Base-by-base conservation (phyloP, 2,113 vertebrate genomes). In the Ifrita kowaldi region DNA sequence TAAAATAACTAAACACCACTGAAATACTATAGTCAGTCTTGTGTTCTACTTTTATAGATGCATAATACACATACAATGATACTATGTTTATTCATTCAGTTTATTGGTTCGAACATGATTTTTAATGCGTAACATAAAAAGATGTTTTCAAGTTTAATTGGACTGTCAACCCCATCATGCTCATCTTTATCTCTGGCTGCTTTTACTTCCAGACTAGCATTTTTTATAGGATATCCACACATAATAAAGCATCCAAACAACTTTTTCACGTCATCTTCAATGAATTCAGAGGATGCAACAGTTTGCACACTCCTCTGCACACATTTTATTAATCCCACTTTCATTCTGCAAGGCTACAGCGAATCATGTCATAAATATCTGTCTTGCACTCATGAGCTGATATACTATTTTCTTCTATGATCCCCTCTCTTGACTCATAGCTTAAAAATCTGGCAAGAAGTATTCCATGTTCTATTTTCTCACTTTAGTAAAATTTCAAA, bases 241-340 rank as follows among this genome's bases (percentile, higher is more conserved):
- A 68, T 88, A 96, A 97, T 98, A 98, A 98, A 98, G 33, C 96
- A 97, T 94, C 95, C n/a, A 91, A 97, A 97, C 97, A 97, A 97
- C 95, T 97, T 97, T 95, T 96, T 94, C 96, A 92, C 16, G 7
- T 97, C 96, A 94, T 95, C 79, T 87, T 96, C 97, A 95, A 96
- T 97, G 96, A 98, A 97, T 97, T 97, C 95, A 77, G 89, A 83
- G 91, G 91, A 91, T 47, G 94, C 97, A 96, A 97, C 96, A 96
- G 96, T 97, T 98, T 96, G 96, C 50, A 60, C 86, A 93, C 76
- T 97, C 86, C 84, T 90, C 95, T 80, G 80, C 69, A 91, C 53
- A 71, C 81, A 26, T 89, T 96, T 96, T 95, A 97, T 90, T 88
- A 87, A 84, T 95, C 87, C 77, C 55, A 69, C 81, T 96, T 94